A percentile compares a stretch with the other conserved stretches of the same genome.
Conservation (phyloP, 1,140 invertebrate species). For the Zaprionus tsacasi region DNA sequence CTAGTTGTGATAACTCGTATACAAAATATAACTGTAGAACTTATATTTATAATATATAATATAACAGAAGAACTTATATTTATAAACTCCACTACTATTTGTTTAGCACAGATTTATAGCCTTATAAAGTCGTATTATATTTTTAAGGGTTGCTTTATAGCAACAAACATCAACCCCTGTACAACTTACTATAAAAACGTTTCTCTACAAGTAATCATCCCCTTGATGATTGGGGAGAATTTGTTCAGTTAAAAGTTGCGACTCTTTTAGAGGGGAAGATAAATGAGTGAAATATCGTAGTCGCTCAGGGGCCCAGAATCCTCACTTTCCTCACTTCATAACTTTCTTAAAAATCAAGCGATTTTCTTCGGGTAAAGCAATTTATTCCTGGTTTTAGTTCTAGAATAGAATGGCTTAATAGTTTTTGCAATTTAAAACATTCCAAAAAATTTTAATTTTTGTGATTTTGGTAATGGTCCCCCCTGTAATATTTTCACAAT, state of each 20-base stretch:
- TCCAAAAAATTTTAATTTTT: too few relatives aligned
- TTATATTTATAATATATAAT: too few relatives aligned
- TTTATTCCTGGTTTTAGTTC: too few relatives aligned
- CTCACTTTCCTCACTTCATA: too few relatives aligned
- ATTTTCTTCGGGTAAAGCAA: too few relatives aligned
- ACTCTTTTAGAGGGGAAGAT: neutral
- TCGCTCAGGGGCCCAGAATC: too few relatives aligned
- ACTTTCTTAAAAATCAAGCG: too few relatives aligned
- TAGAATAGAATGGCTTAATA: too few relatives aligned
- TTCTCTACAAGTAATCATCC: conserved; percentile 3
- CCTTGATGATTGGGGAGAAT: neutral
- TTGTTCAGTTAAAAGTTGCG: neutral
- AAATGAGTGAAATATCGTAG: too few relatives aligned
- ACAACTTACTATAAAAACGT: conserved; percentile 9
- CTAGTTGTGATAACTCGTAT: neutral
- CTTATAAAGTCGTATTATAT: neutral
- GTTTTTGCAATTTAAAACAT: too few relatives aligned
- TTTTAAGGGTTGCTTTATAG: neutral
- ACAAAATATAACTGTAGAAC: neutral
- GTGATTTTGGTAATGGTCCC: too few relatives aligned
- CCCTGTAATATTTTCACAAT: too few relatives aligned
- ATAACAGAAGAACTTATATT: neutral
- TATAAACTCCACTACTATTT: neutral
- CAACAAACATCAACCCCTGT: neutral
- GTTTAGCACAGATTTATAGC: neutral